Conservation (phyloP, 2,113 vertebrate species). For the Eonycteris spelaea region DNA sequence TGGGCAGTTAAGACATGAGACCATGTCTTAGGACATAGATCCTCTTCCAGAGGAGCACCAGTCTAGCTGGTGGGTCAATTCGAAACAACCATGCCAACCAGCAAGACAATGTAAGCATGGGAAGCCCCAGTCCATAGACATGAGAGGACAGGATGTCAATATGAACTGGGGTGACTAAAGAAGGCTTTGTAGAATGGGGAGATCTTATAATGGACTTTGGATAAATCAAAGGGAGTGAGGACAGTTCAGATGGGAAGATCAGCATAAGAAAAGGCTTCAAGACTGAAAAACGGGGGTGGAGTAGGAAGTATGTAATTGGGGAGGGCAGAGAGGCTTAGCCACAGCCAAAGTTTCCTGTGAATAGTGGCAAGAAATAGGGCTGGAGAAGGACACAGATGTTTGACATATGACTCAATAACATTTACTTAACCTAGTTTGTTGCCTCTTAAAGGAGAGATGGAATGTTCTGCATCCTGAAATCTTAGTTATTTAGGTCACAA, state of each 20-base stretch:
- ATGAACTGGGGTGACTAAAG: background rate
- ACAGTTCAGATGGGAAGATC: background rate
- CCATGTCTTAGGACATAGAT: background rate
- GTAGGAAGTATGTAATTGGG: background rate
- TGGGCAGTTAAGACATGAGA: background rate
- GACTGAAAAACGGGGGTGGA: background rate
- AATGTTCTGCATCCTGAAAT: slow-evolving; percentile 65
- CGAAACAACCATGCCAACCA: background rate
- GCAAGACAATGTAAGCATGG: background rate
- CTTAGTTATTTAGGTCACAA: slow-evolving; percentile 38
- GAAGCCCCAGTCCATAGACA: background rate
- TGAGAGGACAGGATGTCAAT: background rate
- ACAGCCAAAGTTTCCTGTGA: background rate
- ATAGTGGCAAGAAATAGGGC: slow-evolving; percentile 10
- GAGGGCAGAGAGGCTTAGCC: background rate
- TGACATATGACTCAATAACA: slow-evolving; percentile 56
- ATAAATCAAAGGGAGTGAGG: background rate
- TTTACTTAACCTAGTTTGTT: slow-evolving; percentile 66
- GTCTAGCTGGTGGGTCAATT: background rate
- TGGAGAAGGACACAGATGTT: slow-evolving; percentile 51
- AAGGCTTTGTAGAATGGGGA: background rate
- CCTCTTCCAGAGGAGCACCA: background rate
- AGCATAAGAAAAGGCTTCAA: background rate
- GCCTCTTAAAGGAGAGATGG: slow-evolving; percentile 40
- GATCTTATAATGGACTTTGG: background rate